phyloP scores from a whole-genome alignment of 2,888 invertebrate species.

The Caenorhabditis afra region DNA sequence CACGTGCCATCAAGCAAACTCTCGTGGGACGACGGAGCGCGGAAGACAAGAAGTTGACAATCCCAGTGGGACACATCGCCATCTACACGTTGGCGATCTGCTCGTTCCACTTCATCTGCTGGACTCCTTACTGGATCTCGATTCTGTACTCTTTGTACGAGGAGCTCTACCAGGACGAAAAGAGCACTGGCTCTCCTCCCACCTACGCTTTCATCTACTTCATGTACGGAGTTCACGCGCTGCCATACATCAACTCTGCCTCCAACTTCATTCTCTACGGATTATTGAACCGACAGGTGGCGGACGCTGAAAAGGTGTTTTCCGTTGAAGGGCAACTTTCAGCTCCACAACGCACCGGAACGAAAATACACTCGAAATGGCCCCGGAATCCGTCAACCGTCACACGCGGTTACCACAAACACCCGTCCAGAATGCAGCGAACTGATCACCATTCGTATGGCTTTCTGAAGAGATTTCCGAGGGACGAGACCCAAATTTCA shows the following conservation, averaged over 20 bases:
- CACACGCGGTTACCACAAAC: slow-evolving; percentile 52
- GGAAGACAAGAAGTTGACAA: slow-evolving; percentile 67
- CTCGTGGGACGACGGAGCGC: slow-evolving; percentile 54
- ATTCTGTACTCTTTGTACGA: slow-evolving; percentile 76
- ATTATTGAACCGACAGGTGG: slow-evolving; percentile 70
- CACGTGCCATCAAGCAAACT: slow-evolving; percentile 64
- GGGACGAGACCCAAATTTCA: not conserved
- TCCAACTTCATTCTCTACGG: slow-evolving; percentile 79
- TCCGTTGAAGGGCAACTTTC: not conserved
- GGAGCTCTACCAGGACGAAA: slow-evolving; percentile 65
- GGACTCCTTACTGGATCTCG: slow-evolving; percentile 79
- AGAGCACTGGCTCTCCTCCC: slow-evolving; percentile 54
- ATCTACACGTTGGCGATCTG: slow-evolving; percentile 80
- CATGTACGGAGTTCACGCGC: slow-evolving; percentile 79
- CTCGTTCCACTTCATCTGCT: slow-evolving; percentile 78
- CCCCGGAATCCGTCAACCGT: slow-evolving; percentile 30
- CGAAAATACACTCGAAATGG: slow-evolving; percentile 50
- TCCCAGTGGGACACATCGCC: slow-evolving; percentile 78
- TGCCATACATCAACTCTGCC: slow-evolving; percentile 79
- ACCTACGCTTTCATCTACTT: slow-evolving; percentile 74
- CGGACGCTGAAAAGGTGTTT: not conserved
- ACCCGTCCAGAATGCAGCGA: slow-evolving; percentile 59
- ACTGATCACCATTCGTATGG: slow-evolving; percentile 54
- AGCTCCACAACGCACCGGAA: slow-evolving; percentile 58
- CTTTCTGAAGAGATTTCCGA: not conserved